phyloP scores from a whole-genome alignment of 2,113 vertebrate species.

The Alectura lathami region DNA sequence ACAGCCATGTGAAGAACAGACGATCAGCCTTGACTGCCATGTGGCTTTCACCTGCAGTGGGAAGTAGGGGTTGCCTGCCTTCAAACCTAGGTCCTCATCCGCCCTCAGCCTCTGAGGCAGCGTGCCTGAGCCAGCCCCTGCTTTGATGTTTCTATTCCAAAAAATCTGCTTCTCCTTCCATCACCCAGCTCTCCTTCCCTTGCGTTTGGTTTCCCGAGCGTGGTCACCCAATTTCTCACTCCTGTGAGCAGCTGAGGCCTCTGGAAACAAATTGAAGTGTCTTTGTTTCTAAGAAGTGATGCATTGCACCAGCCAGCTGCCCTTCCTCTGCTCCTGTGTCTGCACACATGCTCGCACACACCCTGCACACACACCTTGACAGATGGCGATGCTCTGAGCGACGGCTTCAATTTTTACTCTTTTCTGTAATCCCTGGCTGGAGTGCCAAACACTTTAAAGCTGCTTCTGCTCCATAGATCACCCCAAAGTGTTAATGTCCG shows the following conservation, averaged over 20 bases:
- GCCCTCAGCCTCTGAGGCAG: too few relatives aligned
- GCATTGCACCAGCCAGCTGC: slow-evolving; percentile 27
- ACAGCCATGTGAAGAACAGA: not conserved
- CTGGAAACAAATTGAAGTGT: not conserved
- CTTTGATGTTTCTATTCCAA: not conserved
- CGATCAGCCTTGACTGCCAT: accelerated
- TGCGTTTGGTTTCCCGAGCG: not conserved
- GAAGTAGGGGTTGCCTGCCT: not conserved
- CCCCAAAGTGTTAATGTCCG: slow-evolving; percentile 66
- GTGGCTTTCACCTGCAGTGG: not conserved
- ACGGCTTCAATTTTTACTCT: slow-evolving; percentile 66
- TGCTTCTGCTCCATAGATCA: slow-evolving; percentile 75
- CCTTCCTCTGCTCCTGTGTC: slow-evolving; percentile 23
- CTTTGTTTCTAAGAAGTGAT: slow-evolving; percentile 43
- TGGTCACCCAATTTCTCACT: not conserved
- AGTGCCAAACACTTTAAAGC: slow-evolving; percentile 68
- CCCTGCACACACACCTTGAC: slow-evolving; percentile 14
- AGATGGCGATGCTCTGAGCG: slow-evolving; percentile 61
- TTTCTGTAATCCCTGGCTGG: slow-evolving; percentile 52
- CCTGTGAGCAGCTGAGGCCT: slow-evolving; percentile 29
- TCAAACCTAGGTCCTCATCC: not conserved
- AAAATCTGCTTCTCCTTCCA: not conserved
- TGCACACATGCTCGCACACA: not conserved
- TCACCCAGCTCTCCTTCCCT: not conserved
- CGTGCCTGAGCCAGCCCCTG: not conserved